Evolutionary conservation across 1,140 invertebrate species (phyloP).

Genomic region (Lepidostoma basale): DNA sequence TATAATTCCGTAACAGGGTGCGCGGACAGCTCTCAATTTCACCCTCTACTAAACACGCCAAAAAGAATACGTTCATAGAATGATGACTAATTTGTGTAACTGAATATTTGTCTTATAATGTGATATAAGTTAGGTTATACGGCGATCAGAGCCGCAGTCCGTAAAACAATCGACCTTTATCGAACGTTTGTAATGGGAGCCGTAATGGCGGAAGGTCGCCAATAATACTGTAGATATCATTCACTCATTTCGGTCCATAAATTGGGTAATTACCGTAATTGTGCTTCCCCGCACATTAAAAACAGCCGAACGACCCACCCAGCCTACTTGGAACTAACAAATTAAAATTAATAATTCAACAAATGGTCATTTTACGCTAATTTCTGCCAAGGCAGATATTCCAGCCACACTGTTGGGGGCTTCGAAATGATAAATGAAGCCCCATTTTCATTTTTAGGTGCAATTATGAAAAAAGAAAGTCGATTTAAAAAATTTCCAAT

Average conservation of each 20-base stretch:
- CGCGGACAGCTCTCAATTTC: no score
- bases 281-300: slow-evolving; percentile 25
- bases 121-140: no score
- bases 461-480: no score
- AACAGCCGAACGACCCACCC: neutral
- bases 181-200: slow-evolving; percentile 27
- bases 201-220: neutral
- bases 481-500: no score
- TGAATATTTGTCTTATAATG: no score
- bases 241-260: slow-evolving; percentile 42
- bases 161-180: neutral
- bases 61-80: no score
- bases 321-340: neutral
- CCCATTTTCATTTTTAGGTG: no score
- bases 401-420: neutral
- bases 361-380: slow-evolving; percentile 40
- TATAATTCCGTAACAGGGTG: no score
- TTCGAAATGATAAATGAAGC: no score
- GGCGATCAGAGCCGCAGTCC: no score
- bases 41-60: no score
- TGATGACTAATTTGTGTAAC: no score
- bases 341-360: slow-evolving; percentile 44
- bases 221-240: slow-evolving; percentile 13
- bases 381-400: slow-evolving; percentile 9
- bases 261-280: slow-evolving; percentile 42